These are phyloP conservation scores for Etia nguti DNA, from an alignment of 2,113 vertebrate genomes.

Conservation along the genomic window DNA sequence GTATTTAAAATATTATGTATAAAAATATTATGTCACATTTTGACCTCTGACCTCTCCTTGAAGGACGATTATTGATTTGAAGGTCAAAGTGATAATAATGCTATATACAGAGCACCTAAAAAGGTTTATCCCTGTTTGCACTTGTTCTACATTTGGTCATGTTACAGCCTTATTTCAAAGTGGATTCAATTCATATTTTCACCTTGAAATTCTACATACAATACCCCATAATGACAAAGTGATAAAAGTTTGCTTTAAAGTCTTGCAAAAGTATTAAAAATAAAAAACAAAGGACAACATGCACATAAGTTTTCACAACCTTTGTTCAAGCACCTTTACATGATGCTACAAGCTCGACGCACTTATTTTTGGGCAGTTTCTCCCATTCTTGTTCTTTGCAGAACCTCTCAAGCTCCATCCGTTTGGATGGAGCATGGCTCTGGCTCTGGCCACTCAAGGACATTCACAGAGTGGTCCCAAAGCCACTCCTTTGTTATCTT, in stretches of 20 bases:
- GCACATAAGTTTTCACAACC: not conserved
- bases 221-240: not conserved
- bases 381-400: not conserved
- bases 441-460: not conserved
- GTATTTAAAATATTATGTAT: no score
- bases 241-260: accelerated
- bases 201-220: not conserved
- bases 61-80: not conserved
- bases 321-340: not conserved
- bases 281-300: not conserved
- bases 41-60: not conserved
- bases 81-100: not conserved
- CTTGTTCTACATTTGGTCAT: not conserved
- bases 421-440: not conserved
- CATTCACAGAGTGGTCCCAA: not conserved
- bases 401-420: not conserved
- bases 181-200: not conserved
- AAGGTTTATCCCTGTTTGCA: not conserved
- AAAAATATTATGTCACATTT: not conserved
- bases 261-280: not conserved
- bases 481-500: not conserved
- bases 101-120: not conserved
- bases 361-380: not conserved
- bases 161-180: not conserved
- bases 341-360: not conserved